Evolutionary conservation across 2,113 vertebrate genomes (phyloP).

Genomic region (Catharus fuscescens): DNA sequence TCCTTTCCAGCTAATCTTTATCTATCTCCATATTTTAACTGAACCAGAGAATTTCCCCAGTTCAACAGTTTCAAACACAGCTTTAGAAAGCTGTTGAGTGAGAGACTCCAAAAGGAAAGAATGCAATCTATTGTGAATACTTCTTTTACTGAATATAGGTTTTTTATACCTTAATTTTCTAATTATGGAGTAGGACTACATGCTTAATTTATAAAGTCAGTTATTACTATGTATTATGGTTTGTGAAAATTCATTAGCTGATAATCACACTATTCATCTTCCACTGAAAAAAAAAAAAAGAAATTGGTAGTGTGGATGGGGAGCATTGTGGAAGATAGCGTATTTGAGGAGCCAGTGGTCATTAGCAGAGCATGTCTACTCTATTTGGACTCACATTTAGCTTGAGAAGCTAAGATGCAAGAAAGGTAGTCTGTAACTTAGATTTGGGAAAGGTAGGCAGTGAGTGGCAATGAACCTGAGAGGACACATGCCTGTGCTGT

Average conservation of each 20-base stretch:
- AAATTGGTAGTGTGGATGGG: background rate
- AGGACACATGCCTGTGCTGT: accelerated
- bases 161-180: background rate
- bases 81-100: background rate
- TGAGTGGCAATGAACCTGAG: no score
- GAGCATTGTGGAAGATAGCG: accelerated
- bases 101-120: background rate
- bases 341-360: background rate
- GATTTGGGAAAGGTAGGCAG: background rate
- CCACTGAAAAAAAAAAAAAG: background rate
- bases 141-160: background rate
- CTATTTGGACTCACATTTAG: background rate
- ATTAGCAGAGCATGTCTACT: background rate
- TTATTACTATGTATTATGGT: background rate
- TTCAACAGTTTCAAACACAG: background rate
- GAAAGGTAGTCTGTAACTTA: background rate
- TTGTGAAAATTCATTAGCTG: background rate
- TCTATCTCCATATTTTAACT: background rate
- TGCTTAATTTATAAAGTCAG: background rate
- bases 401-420: background rate
- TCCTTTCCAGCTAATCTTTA: background rate
- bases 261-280: background rate
- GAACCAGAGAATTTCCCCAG: background rate
- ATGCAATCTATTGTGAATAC: background rate
- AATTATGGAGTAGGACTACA: background rate